Base-by-base conservation (phyloP, 2,888 invertebrate genomes). In the Exocentrus adspersus region DNA sequence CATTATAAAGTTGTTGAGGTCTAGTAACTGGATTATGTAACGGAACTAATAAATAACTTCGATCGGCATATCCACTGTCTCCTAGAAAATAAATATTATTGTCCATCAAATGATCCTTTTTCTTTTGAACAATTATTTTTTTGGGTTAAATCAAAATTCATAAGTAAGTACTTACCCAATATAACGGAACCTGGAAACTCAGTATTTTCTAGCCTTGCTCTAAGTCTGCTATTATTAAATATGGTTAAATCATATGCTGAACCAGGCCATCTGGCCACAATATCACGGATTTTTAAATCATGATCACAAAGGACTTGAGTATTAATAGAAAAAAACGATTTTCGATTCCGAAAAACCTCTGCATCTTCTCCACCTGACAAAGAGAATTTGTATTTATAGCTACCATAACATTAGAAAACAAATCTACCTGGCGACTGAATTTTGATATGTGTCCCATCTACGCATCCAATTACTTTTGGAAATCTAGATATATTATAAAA, bases 291-390 rank as follows among this genome's bases (percentile, higher is more conserved):
- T 59, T 65, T 68, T 42, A 75, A 46, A 21, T 67, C 37, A n/a
- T 71, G 60, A 65, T 75, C 65, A 24, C 64, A 69, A 9, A 74
- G 62, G 5, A 63, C 66, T 60, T 77, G 75, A 16, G 77, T 72
- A 61, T 78, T 79, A 0, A 75, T 21, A n/a, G 72, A 75, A 68
- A 77, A 78, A 53, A 64, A 73, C 5, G 70, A 70, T 64, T 76
- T 77, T 37, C 73, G 48, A 60, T 77, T 77, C 37, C 74, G 43
- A 46, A 67, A 77, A 9, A 68, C 52, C 64, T 77, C 75, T 24
- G 70, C 71, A 63, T 74, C 56, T 9, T 73, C 62, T 46, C 73
- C 73, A 16, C 69, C 69, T 66, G 30, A 57, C 14, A 12, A 16
- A 43, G 17, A 43, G 17, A 43, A 43, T 17, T n/a, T n/a, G n/a